These are phyloP conservation scores for Knipowitschia caucasica DNA, from an alignment of 2,797 vertebrate species.

Conservation along the genomic window DNA sequence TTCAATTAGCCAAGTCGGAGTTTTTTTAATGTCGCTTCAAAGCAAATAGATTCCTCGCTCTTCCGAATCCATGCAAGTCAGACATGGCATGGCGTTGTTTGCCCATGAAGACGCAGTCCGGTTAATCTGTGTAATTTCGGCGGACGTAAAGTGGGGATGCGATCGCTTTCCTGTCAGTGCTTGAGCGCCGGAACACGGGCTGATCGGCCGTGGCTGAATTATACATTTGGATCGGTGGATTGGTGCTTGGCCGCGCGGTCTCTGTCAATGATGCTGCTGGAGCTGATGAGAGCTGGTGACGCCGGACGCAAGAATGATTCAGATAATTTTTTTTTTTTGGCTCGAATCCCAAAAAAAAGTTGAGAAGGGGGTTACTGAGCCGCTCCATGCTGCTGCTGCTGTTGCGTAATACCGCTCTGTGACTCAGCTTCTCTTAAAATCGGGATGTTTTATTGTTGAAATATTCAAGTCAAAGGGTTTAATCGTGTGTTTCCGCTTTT, in stretches of 20 bases:
- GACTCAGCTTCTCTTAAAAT: no score
- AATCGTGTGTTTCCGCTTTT: no score
- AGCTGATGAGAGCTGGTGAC: conserved; percentile 35
- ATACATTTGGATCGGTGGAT: conserved; percentile 64
- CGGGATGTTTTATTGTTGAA: no score
- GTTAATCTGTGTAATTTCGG: conserved; percentile 72
- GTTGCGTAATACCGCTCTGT: neutral
- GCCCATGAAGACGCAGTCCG: conserved; percentile 46
- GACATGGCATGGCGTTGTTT: conserved; percentile 58
- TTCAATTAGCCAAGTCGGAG: conserved; percentile 37
- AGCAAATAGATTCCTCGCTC: conserved; percentile 54
- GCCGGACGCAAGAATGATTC: conserved; percentile 47
- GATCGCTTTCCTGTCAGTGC: conserved; percentile 65
- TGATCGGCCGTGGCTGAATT: conserved; percentile 71
- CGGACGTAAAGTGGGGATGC: conserved; percentile 57
- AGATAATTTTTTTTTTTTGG: conserved; percentile 32
- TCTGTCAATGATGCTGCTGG: conserved; percentile 51
- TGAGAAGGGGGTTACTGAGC: neutral
- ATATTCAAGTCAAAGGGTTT: no score
- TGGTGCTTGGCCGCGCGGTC: conserved; percentile 55
- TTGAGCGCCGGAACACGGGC: conserved; percentile 47
- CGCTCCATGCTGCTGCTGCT: neutral
- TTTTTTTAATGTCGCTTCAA: conserved; percentile 43
- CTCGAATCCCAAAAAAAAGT: conserved; percentile 18
- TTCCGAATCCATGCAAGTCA: conserved; percentile 59